Base-by-base conservation (phyloP, 2,113 vertebrate genomes). In the Pagrus major region DNA sequence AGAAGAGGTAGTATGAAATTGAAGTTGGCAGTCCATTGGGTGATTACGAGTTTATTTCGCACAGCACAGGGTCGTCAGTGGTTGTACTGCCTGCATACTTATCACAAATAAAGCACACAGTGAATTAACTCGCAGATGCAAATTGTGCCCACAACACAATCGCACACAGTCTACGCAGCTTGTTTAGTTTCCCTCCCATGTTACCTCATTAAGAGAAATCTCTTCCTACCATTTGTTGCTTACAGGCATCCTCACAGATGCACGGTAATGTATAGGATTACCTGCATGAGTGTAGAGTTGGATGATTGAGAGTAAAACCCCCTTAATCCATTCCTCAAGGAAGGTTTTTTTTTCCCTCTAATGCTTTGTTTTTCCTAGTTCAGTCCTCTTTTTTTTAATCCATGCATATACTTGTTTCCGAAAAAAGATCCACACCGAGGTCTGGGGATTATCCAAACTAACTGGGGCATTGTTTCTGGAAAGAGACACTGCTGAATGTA, bases 201-300 rank as follows among this genome's bases (percentile, higher is more conserved):
- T 81, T 78, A 42, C 58, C 76, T 90, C 83, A 87, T 92, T 87
- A 88, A 39, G 16, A 55, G 44, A 61, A 69, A 21, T 71, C 37
- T 80, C 39, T 47, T 58, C 37, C 33, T 71, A 23, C 49, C 42
- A 70, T 64, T 46, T 59, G 44, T 75, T 73, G 67, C 78, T 81
- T 44, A 52, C 35, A 61, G 61, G 29, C 14, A 46, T 72, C 23
- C 29, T 72, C 52, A 44, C 64, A 51, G 71, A 67, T 76, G 21
- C 54, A 66, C 29, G 35, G 2, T 67, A 51, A 80, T 29, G 55
- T 69, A 23, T 47, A 42, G 55, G 27, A 42, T 71, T 33, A 47
- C 69, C 42, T 39, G 35, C 25, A n/a, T 49, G 20, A 27, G 9
- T 58, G 46, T 37, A 4, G 16, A 67, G 29, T 39, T 56, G 8